These are phyloP conservation scores for Ornithoptera alexandrae DNA, from an alignment of 2,888 invertebrate species.

Conservation along the genomic window DNA sequence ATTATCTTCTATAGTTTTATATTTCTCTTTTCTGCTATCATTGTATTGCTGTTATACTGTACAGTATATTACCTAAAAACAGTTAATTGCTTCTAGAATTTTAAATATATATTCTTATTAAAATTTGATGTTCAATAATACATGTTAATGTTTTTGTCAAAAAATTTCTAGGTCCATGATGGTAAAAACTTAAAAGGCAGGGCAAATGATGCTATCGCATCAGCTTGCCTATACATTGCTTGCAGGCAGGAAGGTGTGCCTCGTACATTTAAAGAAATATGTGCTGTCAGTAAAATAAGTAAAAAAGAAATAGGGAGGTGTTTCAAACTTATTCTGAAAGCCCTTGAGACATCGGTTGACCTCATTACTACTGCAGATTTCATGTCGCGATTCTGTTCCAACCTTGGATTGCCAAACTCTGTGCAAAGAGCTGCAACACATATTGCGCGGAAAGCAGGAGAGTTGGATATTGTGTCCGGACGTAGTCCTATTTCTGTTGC, in stretches of 20 bases:
- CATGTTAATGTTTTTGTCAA: not conserved
- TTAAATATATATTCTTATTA: too few species aligned
- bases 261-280: conserved; percentile 99
- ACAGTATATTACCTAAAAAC: too few species aligned
- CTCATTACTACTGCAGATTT: conserved; percentile 99
- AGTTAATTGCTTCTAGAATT: too few species aligned
- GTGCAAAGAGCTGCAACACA: conserved; percentile 97
- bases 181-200: conserved; percentile 97
- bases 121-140: too few species aligned
- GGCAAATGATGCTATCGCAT: conserved; percentile 98
- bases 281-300: conserved; percentile 98
- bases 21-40: too few species aligned
- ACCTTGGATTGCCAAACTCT: conserved; percentile 91
- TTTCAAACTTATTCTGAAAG: conserved; percentile 97
- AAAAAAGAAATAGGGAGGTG: conserved; percentile 99
- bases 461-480: conserved; percentile 97
- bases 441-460: conserved; percentile 97
- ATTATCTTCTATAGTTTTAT: too few species aligned
- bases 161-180: conserved; percentile 87
- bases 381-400: conserved; percentile 99
- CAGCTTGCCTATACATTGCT: conserved; percentile 99
- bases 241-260: conserved; percentile 99
- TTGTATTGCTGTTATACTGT: too few species aligned
- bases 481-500: conserved; percentile 99
- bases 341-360: conserved; percentile 97